These are phyloP conservation scores for Syngnathus typhle DNA, from an alignment of 2,113 vertebrate genomes.

Conservation along the genomic window DNA sequence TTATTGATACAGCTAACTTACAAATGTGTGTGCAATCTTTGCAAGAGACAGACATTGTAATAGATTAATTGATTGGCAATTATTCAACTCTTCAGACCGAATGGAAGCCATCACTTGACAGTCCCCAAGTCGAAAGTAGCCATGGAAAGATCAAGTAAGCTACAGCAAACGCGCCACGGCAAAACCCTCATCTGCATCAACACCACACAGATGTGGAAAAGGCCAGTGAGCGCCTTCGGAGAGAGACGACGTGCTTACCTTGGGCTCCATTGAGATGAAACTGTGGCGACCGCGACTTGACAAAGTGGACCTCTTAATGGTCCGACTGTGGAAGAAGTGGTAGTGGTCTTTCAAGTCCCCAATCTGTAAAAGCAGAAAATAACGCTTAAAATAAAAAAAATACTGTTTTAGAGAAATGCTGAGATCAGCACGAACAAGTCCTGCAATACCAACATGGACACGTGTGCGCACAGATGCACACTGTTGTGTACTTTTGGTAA, in stretches of 20 bases:
- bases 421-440: background rate
- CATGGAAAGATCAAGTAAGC: background rate
- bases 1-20: background rate
- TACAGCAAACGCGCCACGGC: background rate
- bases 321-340: constrained; percentile 97
- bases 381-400: background rate
- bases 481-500: too few relatives aligned
- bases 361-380: constrained; percentile 75
- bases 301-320: constrained; percentile 94
- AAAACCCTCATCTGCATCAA: background rate
- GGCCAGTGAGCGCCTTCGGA: background rate
- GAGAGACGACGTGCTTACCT: constrained; percentile 77
- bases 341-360: constrained; percentile 95
- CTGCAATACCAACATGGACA: background rate
- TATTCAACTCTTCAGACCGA: background rate
- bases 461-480: background rate
- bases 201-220: background rate
- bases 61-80: background rate
- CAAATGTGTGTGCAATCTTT: background rate
- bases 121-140: background rate
- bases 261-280: constrained; percentile 99
- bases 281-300: constrained; percentile 91
- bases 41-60: background rate
- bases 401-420: background rate
- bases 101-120: background rate